Percentiles rank a stretch among this genome's conserved stretches.
Conservation (phyloP, 2,797 vertebrate genomes). For the Pangasius macronema region DNA sequence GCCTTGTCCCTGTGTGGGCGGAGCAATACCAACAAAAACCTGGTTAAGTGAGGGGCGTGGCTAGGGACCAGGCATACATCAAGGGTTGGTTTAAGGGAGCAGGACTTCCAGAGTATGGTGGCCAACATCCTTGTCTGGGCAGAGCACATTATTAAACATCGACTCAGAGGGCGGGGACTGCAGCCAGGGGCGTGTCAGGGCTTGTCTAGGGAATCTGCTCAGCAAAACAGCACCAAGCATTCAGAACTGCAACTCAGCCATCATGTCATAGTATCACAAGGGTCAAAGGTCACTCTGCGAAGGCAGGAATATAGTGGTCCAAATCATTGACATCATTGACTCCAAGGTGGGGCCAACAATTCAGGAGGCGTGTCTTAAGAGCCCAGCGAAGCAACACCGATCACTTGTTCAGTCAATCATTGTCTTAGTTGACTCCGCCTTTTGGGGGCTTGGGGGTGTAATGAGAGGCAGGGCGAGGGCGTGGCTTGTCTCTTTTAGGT, state of each 20-base stretch:
- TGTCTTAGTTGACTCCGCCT: slow-evolving; percentile 39
- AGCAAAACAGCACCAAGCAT: background rate
- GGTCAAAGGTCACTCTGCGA: background rate
- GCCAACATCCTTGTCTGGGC: background rate
- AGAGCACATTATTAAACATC: background rate
- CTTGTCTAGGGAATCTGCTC: background rate
- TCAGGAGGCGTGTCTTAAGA: background rate
- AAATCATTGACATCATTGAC: background rate
- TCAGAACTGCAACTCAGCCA: slow-evolving; percentile 2
- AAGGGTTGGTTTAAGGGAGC: background rate
- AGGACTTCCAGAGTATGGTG: background rate
- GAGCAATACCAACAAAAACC: background rate
- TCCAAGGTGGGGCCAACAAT: background rate
- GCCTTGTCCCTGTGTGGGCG: background rate
- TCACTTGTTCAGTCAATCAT: background rate
- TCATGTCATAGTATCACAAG: background rate
- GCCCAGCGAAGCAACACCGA: background rate
- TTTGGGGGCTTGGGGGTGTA: slow-evolving; percentile 21
- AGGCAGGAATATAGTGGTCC: background rate
- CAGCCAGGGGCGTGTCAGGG: background rate
- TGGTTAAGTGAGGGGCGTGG: background rate
- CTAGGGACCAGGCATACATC: background rate
- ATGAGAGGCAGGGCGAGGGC: slow-evolving; percentile 3
- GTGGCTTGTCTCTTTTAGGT: slow-evolving; percentile 69
- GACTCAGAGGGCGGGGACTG: background rate